Conservation (phyloP, 2,888 invertebrate species). For the Ochropacha duplaris region DNA sequence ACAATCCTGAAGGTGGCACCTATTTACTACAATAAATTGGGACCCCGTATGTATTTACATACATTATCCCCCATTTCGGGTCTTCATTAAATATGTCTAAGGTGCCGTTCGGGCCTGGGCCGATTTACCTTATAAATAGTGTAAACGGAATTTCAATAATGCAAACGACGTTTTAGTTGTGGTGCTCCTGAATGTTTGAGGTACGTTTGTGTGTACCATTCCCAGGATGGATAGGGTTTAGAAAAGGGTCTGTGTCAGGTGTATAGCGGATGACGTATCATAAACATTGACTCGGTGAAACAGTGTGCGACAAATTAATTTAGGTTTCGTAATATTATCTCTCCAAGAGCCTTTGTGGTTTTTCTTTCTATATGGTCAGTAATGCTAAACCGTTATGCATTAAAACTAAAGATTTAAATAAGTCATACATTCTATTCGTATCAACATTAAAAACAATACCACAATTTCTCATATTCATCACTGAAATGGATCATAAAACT, state of each 20-base stretch:
- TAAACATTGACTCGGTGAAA: background rate
- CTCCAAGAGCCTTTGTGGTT: background rate
- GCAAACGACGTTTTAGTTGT: slow-evolving; percentile 18
- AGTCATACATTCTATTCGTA: background rate
- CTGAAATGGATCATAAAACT: slow-evolving; percentile 22
- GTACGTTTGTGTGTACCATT: background rate
- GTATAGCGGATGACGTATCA: background rate
- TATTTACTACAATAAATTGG: slow-evolving; percentile 40
- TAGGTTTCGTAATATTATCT: background rate
- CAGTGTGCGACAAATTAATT: background rate
- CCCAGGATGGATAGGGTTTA: background rate
- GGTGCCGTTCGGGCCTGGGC: slow-evolving; percentile 23
- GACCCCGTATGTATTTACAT: slow-evolving; percentile 52
- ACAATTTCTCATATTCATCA: background rate
- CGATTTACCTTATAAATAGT: slow-evolving; percentile 34
- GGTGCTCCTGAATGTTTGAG: background rate
- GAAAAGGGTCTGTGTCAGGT: background rate
- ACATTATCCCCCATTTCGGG: slow-evolving; percentile 45
- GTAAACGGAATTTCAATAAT: slow-evolving; percentile 31
- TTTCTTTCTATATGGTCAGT: background rate
- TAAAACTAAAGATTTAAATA: background rate
- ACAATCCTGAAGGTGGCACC: slow-evolving; percentile 27
- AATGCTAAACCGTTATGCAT: too few species aligned
- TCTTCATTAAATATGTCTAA: slow-evolving; percentile 51
- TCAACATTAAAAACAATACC: background rate